Evolutionary conservation across 2,113 vertebrate genomes (phyloP).

Genomic region (Miniopterus natalensis): DNA sequence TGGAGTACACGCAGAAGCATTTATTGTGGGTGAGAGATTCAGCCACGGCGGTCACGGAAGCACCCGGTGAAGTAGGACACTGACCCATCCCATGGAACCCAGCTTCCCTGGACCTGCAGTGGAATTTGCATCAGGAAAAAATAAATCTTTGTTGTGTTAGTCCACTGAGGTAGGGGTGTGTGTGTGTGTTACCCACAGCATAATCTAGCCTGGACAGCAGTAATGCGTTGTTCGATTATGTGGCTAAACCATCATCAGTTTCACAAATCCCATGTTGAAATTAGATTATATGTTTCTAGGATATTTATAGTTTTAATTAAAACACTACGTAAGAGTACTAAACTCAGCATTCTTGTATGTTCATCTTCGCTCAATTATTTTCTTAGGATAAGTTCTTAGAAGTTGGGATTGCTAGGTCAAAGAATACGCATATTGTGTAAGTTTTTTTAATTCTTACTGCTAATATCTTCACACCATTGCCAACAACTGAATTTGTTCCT

Average conservation of each 20-base stretch:
- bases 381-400: not conserved
- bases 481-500: not conserved
- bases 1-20: not conserved
- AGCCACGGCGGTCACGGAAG: not conserved
- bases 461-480: not conserved
- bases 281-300: not conserved
- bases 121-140: not conserved
- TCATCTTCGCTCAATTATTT: not conserved
- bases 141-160: not conserved
- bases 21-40: not conserved
- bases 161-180: not conserved
- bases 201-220: not conserved
- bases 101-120: not conserved
- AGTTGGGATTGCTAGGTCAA: not conserved
- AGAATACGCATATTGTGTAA: not conserved
- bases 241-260: not conserved
- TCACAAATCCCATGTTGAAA: not conserved
- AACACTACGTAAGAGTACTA: not conserved
- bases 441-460: not conserved
- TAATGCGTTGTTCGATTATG: not conserved
- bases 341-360: not conserved
- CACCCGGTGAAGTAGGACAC: rapidly evolving
- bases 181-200: not conserved
- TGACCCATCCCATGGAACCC: rapidly evolving
- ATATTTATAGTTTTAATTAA: conserved; percentile 9